A percentile compares a stretch with the other conserved stretches of the same genome.
phyloP scores from a whole-genome alignment of 2,113 vertebrate species.

The Sceloporus tristichus region DNA sequence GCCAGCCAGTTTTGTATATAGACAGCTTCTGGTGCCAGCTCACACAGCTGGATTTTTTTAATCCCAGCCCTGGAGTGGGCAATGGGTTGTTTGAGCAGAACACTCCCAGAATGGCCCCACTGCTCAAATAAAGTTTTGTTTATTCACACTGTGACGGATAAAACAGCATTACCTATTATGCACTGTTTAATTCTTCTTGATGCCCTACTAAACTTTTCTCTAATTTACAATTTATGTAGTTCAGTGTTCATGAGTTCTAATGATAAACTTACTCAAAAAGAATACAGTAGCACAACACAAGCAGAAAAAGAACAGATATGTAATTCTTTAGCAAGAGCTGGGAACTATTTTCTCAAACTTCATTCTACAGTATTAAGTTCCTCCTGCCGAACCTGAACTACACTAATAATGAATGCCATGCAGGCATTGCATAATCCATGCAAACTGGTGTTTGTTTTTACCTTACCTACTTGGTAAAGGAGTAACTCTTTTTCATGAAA shows the following conservation, averaged over 20 bases:
- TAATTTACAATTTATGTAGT: conserved; percentile 30
- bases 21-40: background rate
- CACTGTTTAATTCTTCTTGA: conserved; percentile 1
- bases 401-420: background rate
- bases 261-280: background rate
- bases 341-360: background rate
- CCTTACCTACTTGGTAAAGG: background rate
- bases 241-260: background rate
- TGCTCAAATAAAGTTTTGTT: conserved; percentile 16
- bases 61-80: background rate
- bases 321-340: background rate
- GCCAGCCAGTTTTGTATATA: background rate
- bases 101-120: background rate
- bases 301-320: background rate
- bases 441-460: background rate
- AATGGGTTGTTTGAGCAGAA: background rate
- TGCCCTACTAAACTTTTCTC: conserved; percentile 16
- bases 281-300: background rate
- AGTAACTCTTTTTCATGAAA: background rate
- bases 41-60: background rate
- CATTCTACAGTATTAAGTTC: background rate
- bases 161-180: background rate
- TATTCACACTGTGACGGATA: background rate
- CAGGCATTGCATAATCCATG: fast-evolving
- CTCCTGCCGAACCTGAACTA: background rate